Evolutionary conservation across 2,797 vertebrate species (phyloP).

Genomic region (Enteromius radiatus): DNA sequence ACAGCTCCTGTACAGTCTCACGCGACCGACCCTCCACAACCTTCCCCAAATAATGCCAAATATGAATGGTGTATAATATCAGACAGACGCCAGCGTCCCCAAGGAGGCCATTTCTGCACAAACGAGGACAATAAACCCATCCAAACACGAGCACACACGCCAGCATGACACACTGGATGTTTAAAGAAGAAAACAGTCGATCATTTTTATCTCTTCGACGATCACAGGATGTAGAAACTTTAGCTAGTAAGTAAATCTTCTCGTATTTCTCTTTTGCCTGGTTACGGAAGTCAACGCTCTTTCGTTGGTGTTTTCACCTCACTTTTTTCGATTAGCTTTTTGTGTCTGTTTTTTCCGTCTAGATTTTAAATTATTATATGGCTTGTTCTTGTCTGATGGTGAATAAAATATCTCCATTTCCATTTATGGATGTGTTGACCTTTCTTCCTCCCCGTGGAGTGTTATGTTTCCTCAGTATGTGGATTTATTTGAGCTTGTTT

Average conservation of each 20-base stretch:
- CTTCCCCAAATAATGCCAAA: slow-evolving; percentile 84
- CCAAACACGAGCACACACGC: slow-evolving; percentile 76
- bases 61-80: slow-evolving; percentile 79
- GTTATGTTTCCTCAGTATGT: not conserved
- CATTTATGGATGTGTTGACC: slow-evolving; percentile 67
- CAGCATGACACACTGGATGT: slow-evolving; percentile 85
- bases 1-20: slow-evolving; percentile 79
- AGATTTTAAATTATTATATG: slow-evolving; percentile 81
- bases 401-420: slow-evolving; percentile 97
- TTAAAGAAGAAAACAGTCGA: slow-evolving; percentile 71
- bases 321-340: slow-evolving; percentile 76
- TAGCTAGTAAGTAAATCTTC: slow-evolving; percentile 75
- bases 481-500: not conserved
- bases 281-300: slow-evolving; percentile 83
- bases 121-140: slow-evolving; percentile 69
- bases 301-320: slow-evolving; percentile 84
- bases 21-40: slow-evolving; percentile 64
- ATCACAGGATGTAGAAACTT: slow-evolving; percentile 67
- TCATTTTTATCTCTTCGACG: slow-evolving; percentile 75
- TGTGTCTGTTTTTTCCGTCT: slow-evolving; percentile 73
- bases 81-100: slow-evolving; percentile 73
- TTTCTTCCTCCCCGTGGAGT: slow-evolving; percentile 20
- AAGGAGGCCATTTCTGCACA: slow-evolving; percentile 64
- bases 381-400: slow-evolving; percentile 95
- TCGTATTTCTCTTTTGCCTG: slow-evolving; percentile 77